These are phyloP conservation scores for Chaunax sp. DNA, from an alignment of 2,797 vertebrate genomes.

Conservation along the genomic window DNA sequence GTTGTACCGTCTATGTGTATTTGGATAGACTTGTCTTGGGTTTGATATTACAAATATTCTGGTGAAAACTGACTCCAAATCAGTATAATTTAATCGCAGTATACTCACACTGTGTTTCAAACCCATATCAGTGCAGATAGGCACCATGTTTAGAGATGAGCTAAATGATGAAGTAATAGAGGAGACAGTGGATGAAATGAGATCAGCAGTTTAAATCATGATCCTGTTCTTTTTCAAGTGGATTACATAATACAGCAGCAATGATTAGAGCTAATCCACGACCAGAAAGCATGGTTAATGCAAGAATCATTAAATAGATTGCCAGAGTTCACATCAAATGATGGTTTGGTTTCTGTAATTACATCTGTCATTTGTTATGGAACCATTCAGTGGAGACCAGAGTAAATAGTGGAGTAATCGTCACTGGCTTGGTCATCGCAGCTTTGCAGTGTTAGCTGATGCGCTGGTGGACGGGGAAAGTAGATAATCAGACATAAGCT, in stretches of 20 bases:
- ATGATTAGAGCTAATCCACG: constrained; percentile 69
- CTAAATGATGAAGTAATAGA: constrained; percentile 59
- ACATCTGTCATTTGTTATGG: constrained; percentile 43
- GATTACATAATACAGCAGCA: constrained; percentile 62
- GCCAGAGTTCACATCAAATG: constrained; percentile 39
- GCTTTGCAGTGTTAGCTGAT: too few relatives aligned
- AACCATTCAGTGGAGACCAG: constrained; percentile 17
- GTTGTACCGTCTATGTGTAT: neutral
- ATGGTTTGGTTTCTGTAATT: constrained; percentile 51
- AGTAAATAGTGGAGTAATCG: constrained; percentile 22
- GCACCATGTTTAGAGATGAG: constrained; percentile 45
- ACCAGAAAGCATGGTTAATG: constrained; percentile 54
- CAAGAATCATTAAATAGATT: constrained; percentile 42
- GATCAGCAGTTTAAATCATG: constrained; percentile 67
- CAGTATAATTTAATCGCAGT: constrained; percentile 12
- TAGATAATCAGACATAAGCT: constrained; percentile 23
- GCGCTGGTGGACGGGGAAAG: too few relatives aligned
- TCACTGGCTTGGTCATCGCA: neutral
- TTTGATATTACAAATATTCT: neutral
- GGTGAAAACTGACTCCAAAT: constrained; percentile 9
- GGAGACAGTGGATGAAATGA: constrained; percentile 54
- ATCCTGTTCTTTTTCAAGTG: constrained; percentile 55
- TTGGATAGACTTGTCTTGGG: neutral
- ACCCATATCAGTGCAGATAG: constrained; percentile 17
- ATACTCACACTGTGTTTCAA: constrained; percentile 17